Evolutionary conservation across 2,113 vertebrate genomes (phyloP), one percentile per base, ranked within the genome.

Genomic region (Eulemur macaco): DNA sequence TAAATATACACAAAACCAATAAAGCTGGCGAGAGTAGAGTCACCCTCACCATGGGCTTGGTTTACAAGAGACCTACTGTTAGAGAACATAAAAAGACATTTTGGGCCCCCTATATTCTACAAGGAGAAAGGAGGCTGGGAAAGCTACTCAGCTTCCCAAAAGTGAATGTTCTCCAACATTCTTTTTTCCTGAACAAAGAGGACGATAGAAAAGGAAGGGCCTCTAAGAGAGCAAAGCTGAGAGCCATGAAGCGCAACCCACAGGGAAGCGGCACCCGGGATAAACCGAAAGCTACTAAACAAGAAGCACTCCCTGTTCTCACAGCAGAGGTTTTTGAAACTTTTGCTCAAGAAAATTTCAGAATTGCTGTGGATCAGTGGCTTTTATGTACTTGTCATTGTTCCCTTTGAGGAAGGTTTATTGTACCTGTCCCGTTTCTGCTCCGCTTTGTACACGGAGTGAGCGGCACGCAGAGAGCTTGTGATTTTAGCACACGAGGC

Each of bases 261-360:
- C 11, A 60, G 58, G 77, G 66, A 60, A 81, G n/a, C 60, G 73
- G 4, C 6, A 27, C 11, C 60, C 20, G 31, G 34, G 52, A 58
- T 8, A 4, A 13, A 64, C 76, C 47, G 64, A 50, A 69, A 85
- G 37, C 58, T 74, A 12, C 64, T 63, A 37, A 52, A 58, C 34
- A 71, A 58, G 60, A 68, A 76, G n/a, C 0, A 10, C 20, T 60
- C 54, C 4, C 29, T 77, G 11, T 6, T 74, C 56, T 21, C 12
- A 45, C 23, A 84, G n/a, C 7, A 25, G 13, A 27, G 31, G 27
- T 14, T 52, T 71, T 54, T 89, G 37, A n/a, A 88, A 64, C 29
- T 39, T 60, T 54, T 77, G 54, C 68, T 96, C 39, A 31, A 34
- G 52, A 45, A 47, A 34, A 90, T 94, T 96, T 96, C 69, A 78